Percentiles rank a stretch among this genome's conserved stretches.
Conservation (phyloP, 2,888 invertebrate species). For the Lepidochitona cinerea region DNA sequence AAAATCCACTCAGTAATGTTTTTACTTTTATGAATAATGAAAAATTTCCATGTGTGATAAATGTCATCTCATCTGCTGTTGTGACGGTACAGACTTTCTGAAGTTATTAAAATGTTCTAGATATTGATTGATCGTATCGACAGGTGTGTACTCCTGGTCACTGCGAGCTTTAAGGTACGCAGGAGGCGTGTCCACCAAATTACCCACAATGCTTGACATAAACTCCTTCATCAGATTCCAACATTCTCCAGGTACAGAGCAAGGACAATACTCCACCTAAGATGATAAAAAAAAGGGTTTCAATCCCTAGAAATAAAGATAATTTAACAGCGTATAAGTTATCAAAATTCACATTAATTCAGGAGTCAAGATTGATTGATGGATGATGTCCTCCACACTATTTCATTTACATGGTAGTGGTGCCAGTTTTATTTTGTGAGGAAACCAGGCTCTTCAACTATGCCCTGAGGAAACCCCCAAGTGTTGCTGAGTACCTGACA, state of each 20-base stretch:
- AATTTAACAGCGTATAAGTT: background rate
- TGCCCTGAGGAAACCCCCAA: too few relatives aligned
- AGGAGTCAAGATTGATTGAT: too few relatives aligned
- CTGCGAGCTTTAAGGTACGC: conserved; percentile 82
- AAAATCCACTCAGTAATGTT: too few relatives aligned
- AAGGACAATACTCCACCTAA: conserved; percentile 92
- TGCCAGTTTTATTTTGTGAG: too few relatives aligned
- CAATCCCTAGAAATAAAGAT: background rate
- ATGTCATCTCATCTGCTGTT: conserved; percentile 5
- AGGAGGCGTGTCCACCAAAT: conserved; percentile 75
- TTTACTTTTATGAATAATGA: too few relatives aligned
- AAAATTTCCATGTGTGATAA: background rate
- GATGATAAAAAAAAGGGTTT: conserved; percentile 20
- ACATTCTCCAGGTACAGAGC: conserved; percentile 87
- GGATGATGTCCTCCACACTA: too few relatives aligned
- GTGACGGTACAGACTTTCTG: conserved; percentile 75
- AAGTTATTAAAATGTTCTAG: conserved; percentile 93
- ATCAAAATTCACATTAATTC: background rate
- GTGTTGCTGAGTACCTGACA: too few relatives aligned
- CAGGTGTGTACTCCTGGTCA: conserved; percentile 89
- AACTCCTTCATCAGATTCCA: conserved; percentile 95
- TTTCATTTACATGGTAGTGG: too few relatives aligned
- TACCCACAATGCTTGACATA: conserved; percentile 89
- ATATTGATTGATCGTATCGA: conserved; percentile 94
- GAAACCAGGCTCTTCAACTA: too few relatives aligned